Evolutionary conservation across 2,888 invertebrate species (phyloP).

Genomic region (Pandemis corylana): DNA sequence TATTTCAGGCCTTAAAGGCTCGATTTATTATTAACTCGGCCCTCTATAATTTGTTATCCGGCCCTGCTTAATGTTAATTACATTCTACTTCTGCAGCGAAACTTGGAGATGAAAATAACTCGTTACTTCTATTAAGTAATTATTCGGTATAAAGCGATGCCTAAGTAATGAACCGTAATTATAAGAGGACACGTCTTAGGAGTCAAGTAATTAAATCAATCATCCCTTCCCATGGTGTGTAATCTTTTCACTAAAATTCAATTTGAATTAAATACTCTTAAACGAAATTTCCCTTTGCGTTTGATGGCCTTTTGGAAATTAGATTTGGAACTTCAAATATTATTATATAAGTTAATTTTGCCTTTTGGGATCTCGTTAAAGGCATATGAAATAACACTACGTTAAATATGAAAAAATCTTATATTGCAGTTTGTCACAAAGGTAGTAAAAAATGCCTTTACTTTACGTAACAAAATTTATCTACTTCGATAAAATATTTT

Average conservation of each 20-base stretch:
- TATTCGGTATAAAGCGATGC: constrained; percentile 82
- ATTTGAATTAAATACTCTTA: constrained; percentile 77
- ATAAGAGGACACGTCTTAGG: constrained; percentile 83
- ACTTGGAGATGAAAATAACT: constrained; percentile 81
- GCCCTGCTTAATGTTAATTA: constrained; percentile 78
- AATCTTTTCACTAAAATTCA: constrained; percentile 80
- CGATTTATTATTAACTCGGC: constrained; percentile 67
- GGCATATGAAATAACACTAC: neutral
- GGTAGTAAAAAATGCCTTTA: no score
- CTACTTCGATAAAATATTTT: no score
- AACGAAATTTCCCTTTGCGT: constrained; percentile 69
- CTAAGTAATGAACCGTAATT: constrained; percentile 84
- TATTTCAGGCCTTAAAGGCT: neutral
- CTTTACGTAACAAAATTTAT: no score
- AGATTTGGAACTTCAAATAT: constrained; percentile 46
- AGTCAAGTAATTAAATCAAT: constrained; percentile 84
- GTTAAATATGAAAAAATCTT: no score
- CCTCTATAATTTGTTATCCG: constrained; percentile 69
- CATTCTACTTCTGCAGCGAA: constrained; percentile 67
- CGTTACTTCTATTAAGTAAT: constrained; percentile 84
- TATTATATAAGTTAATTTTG: constrained; percentile 62
- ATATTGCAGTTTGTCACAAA: no score
- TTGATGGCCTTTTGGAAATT: constrained; percentile 62
- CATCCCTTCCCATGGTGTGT: constrained; percentile 78
- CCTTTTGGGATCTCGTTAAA: constrained; percentile 52